Evolutionary conservation across 2,888 invertebrate genomes (phyloP), one percentile per base, ranked within the genome.

Genomic region (Pristionchus exspectatus): DNA sequence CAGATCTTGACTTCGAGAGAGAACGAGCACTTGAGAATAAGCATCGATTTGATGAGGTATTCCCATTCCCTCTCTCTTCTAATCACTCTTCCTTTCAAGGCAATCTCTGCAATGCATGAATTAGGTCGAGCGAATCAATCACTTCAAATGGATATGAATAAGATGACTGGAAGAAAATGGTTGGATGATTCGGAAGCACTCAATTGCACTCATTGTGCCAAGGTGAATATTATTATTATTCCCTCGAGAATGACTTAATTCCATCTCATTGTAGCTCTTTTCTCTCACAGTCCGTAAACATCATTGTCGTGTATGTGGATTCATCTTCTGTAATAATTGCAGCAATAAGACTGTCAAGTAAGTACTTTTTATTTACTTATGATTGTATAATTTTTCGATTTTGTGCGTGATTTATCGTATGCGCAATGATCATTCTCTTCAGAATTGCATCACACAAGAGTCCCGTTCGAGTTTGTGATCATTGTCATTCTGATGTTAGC

Each of bases 81-180:
- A 44, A 7, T 14, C 12, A 21, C 1, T 59, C 59, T 24, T 69
- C 69, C 27, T n/a, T 44, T 77, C 44, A 16, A 87, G 77, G 95
- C 96, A 30, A 95, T 96, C 86, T 96, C 96, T 44, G 96, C 96
- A 12, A 94, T 96, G 90, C 96, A 96, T 91, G 96, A 96, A 93
- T 94, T 96, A 69, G 96, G 96, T 21, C 92, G 96, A 89, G 96
- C 96, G 92, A 96, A 96, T 94, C 96, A 96, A 94, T 96, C 96
- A n/a, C 94, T 96, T 33, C 94, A 96, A 96, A 96, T 96, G 91
- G 96, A 96, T 92, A 95, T 96, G 81, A 96, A 96, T 85, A 96
- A n/a, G n/a, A 95, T 96, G 38, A 95, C 95, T 88, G 96, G 95
- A 54, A 95, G 96, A 27, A 96, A 96, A 93, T 96, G 96, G 96